Conservation (phyloP, 2,888 invertebrate species). For the Peribatodes rhomboidaria region DNA sequence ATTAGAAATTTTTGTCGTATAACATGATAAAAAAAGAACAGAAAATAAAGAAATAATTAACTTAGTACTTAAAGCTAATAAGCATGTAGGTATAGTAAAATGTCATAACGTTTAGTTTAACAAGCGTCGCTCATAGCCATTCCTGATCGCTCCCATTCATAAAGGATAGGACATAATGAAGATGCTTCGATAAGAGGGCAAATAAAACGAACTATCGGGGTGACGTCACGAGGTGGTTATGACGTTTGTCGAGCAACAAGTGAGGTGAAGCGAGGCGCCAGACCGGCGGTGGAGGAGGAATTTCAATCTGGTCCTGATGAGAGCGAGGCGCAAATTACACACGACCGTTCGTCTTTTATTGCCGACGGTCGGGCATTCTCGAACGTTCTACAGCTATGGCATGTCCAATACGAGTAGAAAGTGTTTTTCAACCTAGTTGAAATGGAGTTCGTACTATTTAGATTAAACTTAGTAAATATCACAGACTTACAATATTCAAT, state of each 20-base stretch:
- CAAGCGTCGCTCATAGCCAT: slow-evolving; percentile 3
- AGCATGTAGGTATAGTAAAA: background rate
- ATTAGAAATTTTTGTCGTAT: too few species aligned
- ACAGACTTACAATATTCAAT: too few species aligned
- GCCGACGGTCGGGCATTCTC: slow-evolving; percentile 53
- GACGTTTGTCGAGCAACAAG: slow-evolving; percentile 81
- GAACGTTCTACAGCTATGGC: slow-evolving; percentile 42
- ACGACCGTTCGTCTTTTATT: slow-evolving; percentile 66
- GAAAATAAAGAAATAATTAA: too few species aligned
- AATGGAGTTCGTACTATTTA: background rate
- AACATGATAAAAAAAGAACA: too few species aligned
- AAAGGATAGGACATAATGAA: slow-evolving; percentile 36
- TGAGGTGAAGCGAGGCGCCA: slow-evolving; percentile 81
- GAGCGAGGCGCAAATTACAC: slow-evolving; percentile 80
- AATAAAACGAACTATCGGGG: slow-evolving; percentile 66
- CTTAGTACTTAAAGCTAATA: background rate
- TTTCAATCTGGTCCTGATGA: slow-evolving; percentile 83
- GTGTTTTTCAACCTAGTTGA: background rate
- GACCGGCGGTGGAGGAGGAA: slow-evolving; percentile 74
- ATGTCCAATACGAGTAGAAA: slow-evolving; percentile 17
- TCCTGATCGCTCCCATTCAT: slow-evolving; percentile 20
- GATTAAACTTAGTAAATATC: background rate
- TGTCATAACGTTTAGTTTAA: slow-evolving; percentile 1
- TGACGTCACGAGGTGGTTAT: slow-evolving; percentile 78
- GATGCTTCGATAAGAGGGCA: slow-evolving; percentile 43